Evolutionary conservation across 2,797 vertebrate species (phyloP), one percentile per base, ranked within the genome.

Genomic region (Mycteria americana): DNA sequence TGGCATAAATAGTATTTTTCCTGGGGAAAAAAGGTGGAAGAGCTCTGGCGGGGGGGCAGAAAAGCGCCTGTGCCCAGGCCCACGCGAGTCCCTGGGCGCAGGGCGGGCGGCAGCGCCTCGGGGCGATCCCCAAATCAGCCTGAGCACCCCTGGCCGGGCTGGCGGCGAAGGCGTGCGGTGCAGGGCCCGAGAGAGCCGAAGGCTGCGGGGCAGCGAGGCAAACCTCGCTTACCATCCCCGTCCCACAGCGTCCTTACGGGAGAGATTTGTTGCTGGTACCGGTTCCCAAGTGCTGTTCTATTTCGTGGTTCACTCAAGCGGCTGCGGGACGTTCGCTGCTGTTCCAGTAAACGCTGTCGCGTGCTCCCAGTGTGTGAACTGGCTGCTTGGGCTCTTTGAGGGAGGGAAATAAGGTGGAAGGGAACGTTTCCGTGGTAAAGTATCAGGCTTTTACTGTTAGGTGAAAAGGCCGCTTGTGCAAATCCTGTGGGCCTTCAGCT

Each of bases 391-490:
- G 35, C 43, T 60, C 35, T 39, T 28, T 28, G 25, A 50, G 28
- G 12, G 30, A 48, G 67, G 41, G 43, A n/a, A 87, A 79, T 27
- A 53, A 89, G 46, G 76, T 51, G 6, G 1, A 53, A 76, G 53
- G 78, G 43, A 76, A 83, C 18, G 84, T 35, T 79, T 54, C 37
- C 37, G 7, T 18, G 33, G 43, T 70, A 85, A 83, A 93, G 77
- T 77, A 63, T 17, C 30, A n/a, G 45, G 15, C 13, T 63, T 95
- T 86, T 33, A 46, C 46, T 33, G 4, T 48, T 67, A 39, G 50
- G 85, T 90, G 79, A 88, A 94, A 94, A 86, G 88, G 88, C 31
- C 79, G 63, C 35, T 63, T 89, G 75, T 73, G 75, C 63, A 78
- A 81, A 75, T 76, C 62, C 53, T 28, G 37, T 45, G 60, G 37